Conservation (phyloP, 2,888 invertebrate species). For the Dynastes grantii region DNA sequence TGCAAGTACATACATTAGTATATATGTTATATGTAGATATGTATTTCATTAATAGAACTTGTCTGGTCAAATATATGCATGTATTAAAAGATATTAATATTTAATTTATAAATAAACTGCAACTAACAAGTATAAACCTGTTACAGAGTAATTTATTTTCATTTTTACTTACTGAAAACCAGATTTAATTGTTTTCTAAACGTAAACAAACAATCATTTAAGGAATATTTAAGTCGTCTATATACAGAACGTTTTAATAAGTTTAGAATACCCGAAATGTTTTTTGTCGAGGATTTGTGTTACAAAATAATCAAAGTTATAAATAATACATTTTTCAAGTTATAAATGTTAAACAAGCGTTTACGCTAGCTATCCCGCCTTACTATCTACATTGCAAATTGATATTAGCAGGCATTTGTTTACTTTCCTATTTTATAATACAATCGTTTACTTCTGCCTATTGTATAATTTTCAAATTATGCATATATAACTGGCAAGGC, state of each 20-base stretch:
- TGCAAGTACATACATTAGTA: no score
- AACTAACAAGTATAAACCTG: background rate
- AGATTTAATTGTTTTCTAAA: background rate
- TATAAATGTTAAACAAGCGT: background rate
- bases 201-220: background rate
- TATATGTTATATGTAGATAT: background rate
- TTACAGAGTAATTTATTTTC: no score
- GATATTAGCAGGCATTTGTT: background rate
- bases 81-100: no score
- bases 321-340: background rate
- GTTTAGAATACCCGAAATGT: background rate
- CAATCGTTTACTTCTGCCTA: background rate
- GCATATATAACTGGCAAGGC: slow-evolving; percentile 22
- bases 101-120: background rate
- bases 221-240: no score
- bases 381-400: background rate
- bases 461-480: slow-evolving; percentile 42
- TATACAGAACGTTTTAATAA: background rate
- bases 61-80: no score
- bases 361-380: background rate
- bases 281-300: no score
- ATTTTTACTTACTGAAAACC: no score
- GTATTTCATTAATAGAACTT: no score
- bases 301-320: no score
- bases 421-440: background rate